Evolutionary conservation across 1,140 invertebrate species (phyloP).

Genomic region (Drosophila athabasca): DNA sequence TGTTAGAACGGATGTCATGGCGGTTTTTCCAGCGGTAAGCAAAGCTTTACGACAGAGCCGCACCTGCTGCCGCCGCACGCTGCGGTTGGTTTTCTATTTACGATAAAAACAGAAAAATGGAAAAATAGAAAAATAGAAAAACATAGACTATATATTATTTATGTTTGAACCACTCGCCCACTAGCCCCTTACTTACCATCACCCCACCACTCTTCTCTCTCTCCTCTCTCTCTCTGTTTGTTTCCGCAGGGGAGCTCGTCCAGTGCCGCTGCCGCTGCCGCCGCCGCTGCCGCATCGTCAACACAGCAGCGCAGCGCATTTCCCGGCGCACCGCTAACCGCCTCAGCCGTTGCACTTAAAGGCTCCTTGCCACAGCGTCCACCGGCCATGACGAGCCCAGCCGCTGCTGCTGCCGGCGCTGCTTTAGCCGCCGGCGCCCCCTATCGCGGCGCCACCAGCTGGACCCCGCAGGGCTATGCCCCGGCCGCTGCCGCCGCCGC

Average conservation of each 20-base stretch:
- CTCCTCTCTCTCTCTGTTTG: background rate
- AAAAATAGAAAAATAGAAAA: background rate
- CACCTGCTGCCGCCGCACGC: constrained; percentile 43
- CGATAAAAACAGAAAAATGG: constrained; percentile 42
- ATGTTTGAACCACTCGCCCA: background rate
- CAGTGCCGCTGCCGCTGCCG: constrained; percentile 51
- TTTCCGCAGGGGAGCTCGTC: constrained; percentile 71
- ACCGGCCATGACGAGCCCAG: constrained; percentile 83
- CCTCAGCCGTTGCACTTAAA: constrained; percentile 79
- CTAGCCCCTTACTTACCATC: background rate
- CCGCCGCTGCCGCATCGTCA: constrained; percentile 59
- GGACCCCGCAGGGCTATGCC: constrained; percentile 83
- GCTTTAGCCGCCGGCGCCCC: constrained; percentile 77
- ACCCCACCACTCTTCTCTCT: constrained; percentile 1
- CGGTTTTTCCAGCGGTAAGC: constrained; percentile 61
- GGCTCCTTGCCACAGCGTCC: constrained; percentile 73
- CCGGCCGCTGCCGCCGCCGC: constrained; percentile 78
- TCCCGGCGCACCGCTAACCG: constrained; percentile 74
- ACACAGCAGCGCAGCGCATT: constrained; percentile 78
- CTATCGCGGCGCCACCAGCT: constrained; percentile 81
- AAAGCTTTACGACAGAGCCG: constrained; percentile 51
- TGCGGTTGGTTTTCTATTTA: constrained; percentile 71
- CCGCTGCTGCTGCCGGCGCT: constrained; percentile 79
- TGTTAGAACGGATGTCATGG: constrained; percentile 65
- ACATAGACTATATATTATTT: background rate